These are phyloP conservation scores for Drosophila borealis DNA, from an alignment of 2,888 invertebrate species.

Conservation along the genomic window DNA sequence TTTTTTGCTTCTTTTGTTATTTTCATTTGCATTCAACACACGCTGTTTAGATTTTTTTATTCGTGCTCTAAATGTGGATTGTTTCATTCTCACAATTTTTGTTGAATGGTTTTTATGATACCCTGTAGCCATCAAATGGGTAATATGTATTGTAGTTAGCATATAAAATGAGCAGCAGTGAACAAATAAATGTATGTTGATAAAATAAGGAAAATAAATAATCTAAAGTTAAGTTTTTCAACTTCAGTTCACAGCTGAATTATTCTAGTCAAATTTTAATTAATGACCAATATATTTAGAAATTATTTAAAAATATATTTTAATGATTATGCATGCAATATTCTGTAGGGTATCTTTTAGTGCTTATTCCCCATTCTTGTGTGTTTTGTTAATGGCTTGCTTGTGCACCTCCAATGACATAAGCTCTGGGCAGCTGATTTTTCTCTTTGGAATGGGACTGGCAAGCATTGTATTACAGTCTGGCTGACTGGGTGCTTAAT, in stretches of 20 bases:
- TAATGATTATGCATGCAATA: no score
- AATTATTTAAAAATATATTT: no score
- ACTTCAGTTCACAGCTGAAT: no score
- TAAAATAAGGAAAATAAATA: no score
- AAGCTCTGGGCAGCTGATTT: constrained; percentile 27
- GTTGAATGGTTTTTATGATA: constrained; percentile 4
- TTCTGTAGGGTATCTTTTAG: background rate
- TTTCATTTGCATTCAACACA: constrained; percentile 22
- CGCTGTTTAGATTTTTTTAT: constrained; percentile 6
- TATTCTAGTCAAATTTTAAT: no score
- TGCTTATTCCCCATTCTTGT: no score
- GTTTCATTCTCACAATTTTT: constrained; percentile 21
- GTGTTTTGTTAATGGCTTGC: constrained; percentile 8
- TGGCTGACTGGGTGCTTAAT: constrained; percentile 34
- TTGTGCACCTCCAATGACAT: constrained; percentile 31
- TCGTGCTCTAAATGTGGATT: constrained; percentile 31
- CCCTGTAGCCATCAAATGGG: background rate
- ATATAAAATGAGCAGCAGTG: background rate
- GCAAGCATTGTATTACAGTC: constrained; percentile 26
- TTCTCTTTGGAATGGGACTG: constrained; percentile 22
- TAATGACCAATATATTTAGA: no score
- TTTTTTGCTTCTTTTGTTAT: constrained; percentile 4
- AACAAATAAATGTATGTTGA: no score
- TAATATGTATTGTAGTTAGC: background rate
- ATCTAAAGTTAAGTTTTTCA: no score